Conservation (phyloP, 2,113 vertebrate genomes). For the Benitochromis conjunctus region DNA sequence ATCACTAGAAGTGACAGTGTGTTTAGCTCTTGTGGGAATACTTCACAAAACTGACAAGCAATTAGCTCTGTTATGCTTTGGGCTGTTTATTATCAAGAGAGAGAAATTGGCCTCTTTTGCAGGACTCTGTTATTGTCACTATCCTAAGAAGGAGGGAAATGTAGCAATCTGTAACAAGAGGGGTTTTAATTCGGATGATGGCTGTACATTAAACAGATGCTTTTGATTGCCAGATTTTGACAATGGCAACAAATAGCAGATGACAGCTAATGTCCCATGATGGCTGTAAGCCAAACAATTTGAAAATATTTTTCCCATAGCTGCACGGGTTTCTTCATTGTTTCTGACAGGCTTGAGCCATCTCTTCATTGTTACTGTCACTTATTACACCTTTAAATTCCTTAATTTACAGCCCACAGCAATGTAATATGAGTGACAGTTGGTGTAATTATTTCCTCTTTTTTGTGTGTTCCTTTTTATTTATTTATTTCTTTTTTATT, state of each 20-base stretch:
- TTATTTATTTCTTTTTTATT: conserved; percentile 1
- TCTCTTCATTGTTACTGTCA: conserved; percentile 43
- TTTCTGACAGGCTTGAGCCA: conserved; percentile 29
- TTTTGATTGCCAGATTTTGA: conserved; percentile 46
- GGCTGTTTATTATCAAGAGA: conserved; percentile 51
- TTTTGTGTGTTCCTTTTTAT: conserved; percentile 5
- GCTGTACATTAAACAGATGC: conserved; percentile 33
- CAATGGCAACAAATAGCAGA: conserved; percentile 40
- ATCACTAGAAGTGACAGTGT: conserved; percentile 47
- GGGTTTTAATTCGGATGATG: conserved; percentile 44
- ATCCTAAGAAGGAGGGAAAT: conserved; percentile 35
- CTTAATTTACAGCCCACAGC: conserved; percentile 34
- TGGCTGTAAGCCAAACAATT: conserved; percentile 44
- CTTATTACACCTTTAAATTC: conserved; percentile 48
- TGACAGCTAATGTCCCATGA: conserved; percentile 42
- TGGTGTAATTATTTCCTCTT: conserved; percentile 41
- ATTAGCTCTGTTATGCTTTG: conserved; percentile 62
- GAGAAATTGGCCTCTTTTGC: conserved; percentile 22
- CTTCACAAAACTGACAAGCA: conserved; percentile 58
- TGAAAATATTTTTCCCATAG: conserved; percentile 39
- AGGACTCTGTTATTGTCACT: conserved; percentile 45
- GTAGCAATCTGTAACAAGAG: conserved; percentile 32
- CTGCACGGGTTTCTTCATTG: conserved; percentile 3
- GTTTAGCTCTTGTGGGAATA: conserved; percentile 42
- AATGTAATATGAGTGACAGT: conserved; percentile 53